Evolutionary conservation across 2,888 invertebrate species (phyloP), one percentile per base, ranked within the genome.

Genomic region (Cancer borealis): DNA sequence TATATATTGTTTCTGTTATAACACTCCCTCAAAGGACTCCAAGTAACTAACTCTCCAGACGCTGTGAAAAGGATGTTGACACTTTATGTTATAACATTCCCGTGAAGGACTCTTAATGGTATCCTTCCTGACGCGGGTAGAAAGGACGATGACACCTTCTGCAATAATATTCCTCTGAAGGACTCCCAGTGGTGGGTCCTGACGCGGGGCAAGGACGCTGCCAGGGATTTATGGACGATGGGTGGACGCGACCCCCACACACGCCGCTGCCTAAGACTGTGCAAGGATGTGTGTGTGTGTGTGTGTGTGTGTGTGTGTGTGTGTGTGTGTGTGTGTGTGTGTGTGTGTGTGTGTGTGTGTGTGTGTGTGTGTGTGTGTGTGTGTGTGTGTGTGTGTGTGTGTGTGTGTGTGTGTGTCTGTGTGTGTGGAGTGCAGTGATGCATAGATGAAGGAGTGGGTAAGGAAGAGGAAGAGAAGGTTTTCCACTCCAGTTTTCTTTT

Each of bases 91-190:
- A 66, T 4, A 14, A n/a, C 4, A 66, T 66, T 21, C 66, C n/a
- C 14, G 12, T n/a, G 21, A n/a, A 66, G n/a, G 60, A 66, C 60
- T 66, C 66, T n/a, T 66, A n/a, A 66, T n/a, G 8, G 5, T n/a
- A 66, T n/a, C 66, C 66, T 66, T 54, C 54, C 66, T 66, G 66
- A 66, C 66, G 66, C 6, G n/a, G n/a, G 66, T 8, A n/a, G n/a
- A n/a, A 66, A n/a, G 21, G 66, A 66, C 66, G 66, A n/a, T 66
- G 66, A 66, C 66, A n/a, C n/a, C n/a, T 21, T n/a, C n/a, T 21
- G 66, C 66, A n/a, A 66, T 66, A 66, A n/a, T 21, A 66, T n/a
- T n/a, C n/a, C n/a, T 66, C n/a, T 66, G 66, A n/a, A 66, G 66
- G 66, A 66, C 66, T 66, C 66, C 66, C 66, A 21, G n/a, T n/a